Evolutionary conservation across 2,888 invertebrate species (phyloP), one percentile per base, ranked within the genome.

Genomic region (Dicyrtomina minuta): DNA sequence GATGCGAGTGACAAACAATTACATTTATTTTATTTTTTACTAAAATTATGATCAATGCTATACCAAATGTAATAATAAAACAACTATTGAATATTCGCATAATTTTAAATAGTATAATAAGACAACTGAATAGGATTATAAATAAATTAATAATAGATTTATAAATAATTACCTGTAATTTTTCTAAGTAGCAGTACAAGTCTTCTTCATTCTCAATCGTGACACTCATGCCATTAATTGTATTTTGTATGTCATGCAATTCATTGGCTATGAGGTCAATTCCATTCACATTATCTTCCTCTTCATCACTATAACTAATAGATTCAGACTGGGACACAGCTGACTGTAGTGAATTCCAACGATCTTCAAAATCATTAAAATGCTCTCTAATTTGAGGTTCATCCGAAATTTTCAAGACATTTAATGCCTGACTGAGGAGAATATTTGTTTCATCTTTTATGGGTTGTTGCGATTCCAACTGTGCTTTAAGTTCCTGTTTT

Each of bases 191-290:
- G 6, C 92, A 83, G 77, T 89, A 88, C 0, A 93, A 83, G 79
- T 93, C 92, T 77, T 93, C 92, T 79, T 91, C 91, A 65, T 88
- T 91, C 80, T 90, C 91, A 55, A 93, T 88, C 0, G 91, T 88
- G 1, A 91, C 90, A 80, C 89, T 89, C 71, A 91, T 86, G 73
- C 87, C 86, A 33, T 90, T 88, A 71, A 92, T 83, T 17, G 88
- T 86, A 0, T 85, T 81, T 70, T 89, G 87, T 20, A 93, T 84
- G 80, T 92, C 91, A 79, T 88, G 85, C 15, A 93, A 81, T 80
- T 92, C 92, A 76, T 88, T 87, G 80, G 92, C 91, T 1, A 93
- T 84, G 41, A 90, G 84, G 56, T 86, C 85, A 0, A 93, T 82
- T 80, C 91, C 91, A 71, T 91, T 90, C 72, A 88, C 87, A 1